phyloP scores from a whole-genome alignment of 2,113 vertebrate species.

The Prinia subflava region DNA sequence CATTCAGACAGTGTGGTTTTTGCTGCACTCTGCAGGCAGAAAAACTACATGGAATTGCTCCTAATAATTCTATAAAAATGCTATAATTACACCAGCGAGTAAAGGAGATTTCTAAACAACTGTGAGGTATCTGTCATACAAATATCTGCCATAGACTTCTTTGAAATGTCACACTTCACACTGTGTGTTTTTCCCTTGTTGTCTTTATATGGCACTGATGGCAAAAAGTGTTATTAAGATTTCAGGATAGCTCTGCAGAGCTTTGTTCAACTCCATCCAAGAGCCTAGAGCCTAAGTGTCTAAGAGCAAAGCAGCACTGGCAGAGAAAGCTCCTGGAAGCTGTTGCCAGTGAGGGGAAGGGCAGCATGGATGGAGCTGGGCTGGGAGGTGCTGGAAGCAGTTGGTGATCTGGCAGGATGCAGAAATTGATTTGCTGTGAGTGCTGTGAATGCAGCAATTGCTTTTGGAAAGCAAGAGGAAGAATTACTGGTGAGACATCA shows the following conservation, averaged over 20 bases:
- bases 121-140: neutral
- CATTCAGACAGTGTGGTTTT: neutral
- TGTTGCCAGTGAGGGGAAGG: neutral
- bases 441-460: neutral
- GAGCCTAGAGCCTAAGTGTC: neutral
- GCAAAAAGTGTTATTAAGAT: neutral
- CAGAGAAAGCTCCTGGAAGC: neutral
- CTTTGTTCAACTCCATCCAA: neutral
- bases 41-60: neutral
- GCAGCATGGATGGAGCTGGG: neutral
- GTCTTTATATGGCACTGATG: neutral
- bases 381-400: neutral
- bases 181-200: neutral
- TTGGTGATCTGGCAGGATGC: neutral
- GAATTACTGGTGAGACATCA: slow-evolving; percentile 44
- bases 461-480: slow-evolving; percentile 25
- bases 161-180: neutral
- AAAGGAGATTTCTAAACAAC: slow-evolving; percentile 2
- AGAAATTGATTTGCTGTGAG: slow-evolving; percentile 24
- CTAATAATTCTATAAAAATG: neutral
- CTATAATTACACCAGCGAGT: neutral
- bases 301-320: neutral
- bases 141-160: neutral
- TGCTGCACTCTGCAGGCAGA: slow-evolving; percentile 48
- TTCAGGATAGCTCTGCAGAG: neutral